Conservation (phyloP, 2,113 vertebrate species). For the Alces alces region DNA sequence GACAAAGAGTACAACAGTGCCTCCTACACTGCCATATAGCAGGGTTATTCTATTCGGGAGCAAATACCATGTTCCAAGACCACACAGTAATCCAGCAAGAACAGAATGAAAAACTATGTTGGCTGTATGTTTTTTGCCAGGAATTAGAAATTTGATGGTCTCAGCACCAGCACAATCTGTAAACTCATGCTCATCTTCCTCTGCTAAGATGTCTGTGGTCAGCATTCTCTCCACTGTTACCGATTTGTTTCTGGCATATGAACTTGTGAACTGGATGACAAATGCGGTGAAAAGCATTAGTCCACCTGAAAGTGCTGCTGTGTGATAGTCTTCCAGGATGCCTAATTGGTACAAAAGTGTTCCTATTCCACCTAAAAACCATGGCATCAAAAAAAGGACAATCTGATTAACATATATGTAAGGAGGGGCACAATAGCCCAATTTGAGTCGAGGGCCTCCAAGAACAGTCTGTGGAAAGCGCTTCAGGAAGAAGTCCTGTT, state of each 20-base stretch:
- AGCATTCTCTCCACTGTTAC: conserved; percentile 88
- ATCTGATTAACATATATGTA: conserved; percentile 95
- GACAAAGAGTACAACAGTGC: conserved; percentile 86
- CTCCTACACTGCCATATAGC: conserved; percentile 86
- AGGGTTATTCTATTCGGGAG: conserved; percentile 88
- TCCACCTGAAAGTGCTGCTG: conserved; percentile 87
- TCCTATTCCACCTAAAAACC: conserved; percentile 91
- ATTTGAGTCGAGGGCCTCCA: conserved; percentile 92
- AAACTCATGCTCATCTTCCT: conserved; percentile 98
- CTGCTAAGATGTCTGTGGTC: conserved; percentile 86
- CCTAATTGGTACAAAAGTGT: conserved; percentile 91
- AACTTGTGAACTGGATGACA: conserved; percentile 86
- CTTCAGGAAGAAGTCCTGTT: conserved; percentile 99
- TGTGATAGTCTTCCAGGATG: conserved; percentile 85
- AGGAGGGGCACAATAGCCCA: conserved; percentile 94
- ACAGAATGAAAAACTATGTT: conserved; percentile 91
- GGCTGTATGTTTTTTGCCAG: conserved; percentile 91
- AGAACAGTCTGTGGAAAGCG: conserved; percentile 96
- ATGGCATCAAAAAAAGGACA: conserved; percentile 93
- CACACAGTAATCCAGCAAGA: conserved; percentile 91
- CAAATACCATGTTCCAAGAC: conserved; percentile 95
- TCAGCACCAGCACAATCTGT: conserved; percentile 92
- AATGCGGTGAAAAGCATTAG: conserved; percentile 90
- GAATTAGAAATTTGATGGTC: conserved; percentile 93
- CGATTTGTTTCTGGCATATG: conserved; percentile 84